phyloP scores from a whole-genome alignment of 2,113 vertebrate species.

The Oxyruncus cristatus region DNA sequence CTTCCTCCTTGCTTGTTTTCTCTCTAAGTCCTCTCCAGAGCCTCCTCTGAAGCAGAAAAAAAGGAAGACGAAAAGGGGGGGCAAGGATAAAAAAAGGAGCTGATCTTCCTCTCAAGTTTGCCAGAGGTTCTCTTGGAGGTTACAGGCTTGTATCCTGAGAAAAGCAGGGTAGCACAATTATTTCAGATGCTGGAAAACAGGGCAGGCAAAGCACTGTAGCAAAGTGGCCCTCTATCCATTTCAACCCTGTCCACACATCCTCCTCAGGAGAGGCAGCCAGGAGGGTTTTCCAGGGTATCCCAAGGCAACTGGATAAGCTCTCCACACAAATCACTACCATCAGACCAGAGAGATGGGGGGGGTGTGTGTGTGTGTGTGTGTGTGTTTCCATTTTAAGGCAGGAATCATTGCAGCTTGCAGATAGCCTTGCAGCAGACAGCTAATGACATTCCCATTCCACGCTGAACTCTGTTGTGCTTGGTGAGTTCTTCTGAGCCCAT shows the following conservation, averaged over 20 bases:
- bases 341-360: background rate
- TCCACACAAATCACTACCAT: background rate
- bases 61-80: too few species aligned
- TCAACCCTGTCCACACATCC: background rate
- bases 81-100: background rate
- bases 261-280: background rate
- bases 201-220: fast-evolving
- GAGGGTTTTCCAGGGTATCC: background rate
- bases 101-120: background rate
- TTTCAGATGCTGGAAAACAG: background rate
- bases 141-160: background rate
- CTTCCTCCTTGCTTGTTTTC: background rate
- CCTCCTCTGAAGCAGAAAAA: background rate
- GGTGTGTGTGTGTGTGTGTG: too few species aligned
- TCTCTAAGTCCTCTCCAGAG: background rate
- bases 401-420: background rate
- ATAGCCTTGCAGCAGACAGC: background rate
- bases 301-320: background rate
- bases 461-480: background rate
- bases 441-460: background rate
- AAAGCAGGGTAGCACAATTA: background rate
- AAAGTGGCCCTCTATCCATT: background rate
- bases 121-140: background rate
- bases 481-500: background rate
- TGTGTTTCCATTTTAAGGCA: background rate